Percentiles rank a stretch among this genome's conserved stretches.
These are phyloP conservation scores for Chionomys nivalis DNA, from an alignment of 2,113 vertebrate genomes.

Conservation along the genomic window DNA sequence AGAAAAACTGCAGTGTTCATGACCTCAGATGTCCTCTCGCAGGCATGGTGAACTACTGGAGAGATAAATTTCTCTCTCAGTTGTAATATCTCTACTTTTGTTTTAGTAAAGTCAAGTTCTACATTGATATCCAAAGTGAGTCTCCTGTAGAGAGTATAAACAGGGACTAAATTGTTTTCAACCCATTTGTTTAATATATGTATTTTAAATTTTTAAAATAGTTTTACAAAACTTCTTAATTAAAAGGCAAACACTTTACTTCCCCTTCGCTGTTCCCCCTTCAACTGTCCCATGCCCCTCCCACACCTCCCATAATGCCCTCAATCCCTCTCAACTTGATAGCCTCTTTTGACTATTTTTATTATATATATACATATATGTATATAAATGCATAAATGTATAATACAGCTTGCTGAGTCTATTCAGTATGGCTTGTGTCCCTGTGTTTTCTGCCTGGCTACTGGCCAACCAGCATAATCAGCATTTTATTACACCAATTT, in stretches of 20 bases:
- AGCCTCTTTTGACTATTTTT: not conserved
- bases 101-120: not conserved
- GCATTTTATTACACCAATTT: too few relatives aligned
- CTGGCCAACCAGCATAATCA: too few relatives aligned
- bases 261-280: not conserved
- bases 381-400: not conserved
- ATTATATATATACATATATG: not conserved
- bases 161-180: not conserved
- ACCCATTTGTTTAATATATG: not conserved
- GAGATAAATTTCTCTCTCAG: not conserved
- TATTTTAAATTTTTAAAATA: not conserved
- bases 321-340: not conserved
- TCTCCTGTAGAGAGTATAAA: not conserved
- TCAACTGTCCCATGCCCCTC: not conserved
- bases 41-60: not conserved
- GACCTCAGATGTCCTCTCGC: not conserved
- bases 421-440: not conserved
- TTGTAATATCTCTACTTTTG: not conserved
- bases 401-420: not conserved
- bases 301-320: too few relatives aligned
- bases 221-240: not conserved
- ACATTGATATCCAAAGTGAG: not conserved
- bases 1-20: not conserved
- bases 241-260: not conserved
- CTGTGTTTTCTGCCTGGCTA: too few relatives aligned